Conservation (phyloP, 2,888 invertebrate species). For the Athalia cordata region DNA sequence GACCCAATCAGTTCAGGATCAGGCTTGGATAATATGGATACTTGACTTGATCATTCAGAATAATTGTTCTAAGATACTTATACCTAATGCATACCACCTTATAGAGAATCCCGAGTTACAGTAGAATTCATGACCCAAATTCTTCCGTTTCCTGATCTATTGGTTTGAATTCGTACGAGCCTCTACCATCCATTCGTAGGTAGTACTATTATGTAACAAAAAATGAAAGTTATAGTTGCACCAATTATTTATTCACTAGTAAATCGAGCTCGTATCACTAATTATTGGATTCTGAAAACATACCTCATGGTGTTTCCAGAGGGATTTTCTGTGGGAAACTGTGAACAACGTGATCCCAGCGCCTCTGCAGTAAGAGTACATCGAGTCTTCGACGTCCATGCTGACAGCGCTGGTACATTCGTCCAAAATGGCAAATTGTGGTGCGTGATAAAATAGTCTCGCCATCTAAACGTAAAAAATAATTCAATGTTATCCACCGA, state of each 20-base stretch:
- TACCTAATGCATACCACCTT: constrained; percentile 41
- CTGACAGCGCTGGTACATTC: constrained; percentile 99
- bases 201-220: constrained; percentile 80
- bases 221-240: not conserved
- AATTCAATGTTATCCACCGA: constrained; percentile 31
- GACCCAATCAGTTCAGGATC: not conserved
- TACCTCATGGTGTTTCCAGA: constrained; percentile 98
- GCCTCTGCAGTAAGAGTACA: constrained; percentile 94
- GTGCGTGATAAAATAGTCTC: constrained; percentile 95
- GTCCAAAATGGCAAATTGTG: constrained; percentile 98
- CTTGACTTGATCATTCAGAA: constrained; percentile 3
- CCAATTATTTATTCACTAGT: not conserved
- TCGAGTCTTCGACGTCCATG: constrained; percentile 97
- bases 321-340: constrained; percentile 96
- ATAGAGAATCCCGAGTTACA: constrained; percentile 44
- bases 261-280: not conserved
- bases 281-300: constrained; percentile 37
- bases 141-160: constrained; percentile 92
- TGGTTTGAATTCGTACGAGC: constrained; percentile 88
- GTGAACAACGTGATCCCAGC: constrained; percentile 95
- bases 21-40: not conserved
- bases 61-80: constrained; percentile 24
- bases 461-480: constrained; percentile 84
- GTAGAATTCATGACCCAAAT: constrained; percentile 89
- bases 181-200: constrained; percentile 96